Evolutionary conservation across 2,113 vertebrate species (phyloP).

Genomic region (Oncorhynchus clarkii): DNA sequence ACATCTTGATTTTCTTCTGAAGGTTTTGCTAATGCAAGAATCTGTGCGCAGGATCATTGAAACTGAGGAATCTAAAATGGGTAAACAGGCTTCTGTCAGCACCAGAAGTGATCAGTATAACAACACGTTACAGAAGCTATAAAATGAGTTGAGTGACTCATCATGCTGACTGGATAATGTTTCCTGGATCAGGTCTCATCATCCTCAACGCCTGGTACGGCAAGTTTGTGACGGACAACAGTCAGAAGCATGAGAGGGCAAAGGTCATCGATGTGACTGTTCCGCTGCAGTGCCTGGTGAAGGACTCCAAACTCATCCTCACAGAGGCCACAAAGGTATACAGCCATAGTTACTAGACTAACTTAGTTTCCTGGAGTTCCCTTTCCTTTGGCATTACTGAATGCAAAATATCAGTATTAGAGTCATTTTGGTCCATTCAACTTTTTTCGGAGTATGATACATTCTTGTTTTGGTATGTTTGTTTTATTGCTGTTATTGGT

Average conservation of each 20-base stretch:
- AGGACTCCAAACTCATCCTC: constrained; percentile 97
- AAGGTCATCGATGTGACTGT: constrained; percentile 96
- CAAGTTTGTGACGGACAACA: constrained; percentile 97
- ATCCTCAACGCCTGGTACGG: constrained; percentile 97
- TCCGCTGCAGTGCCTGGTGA: constrained; percentile 96
- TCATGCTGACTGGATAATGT: not conserved
- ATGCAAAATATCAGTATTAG: too few species aligned
- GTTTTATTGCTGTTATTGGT: too few species aligned
- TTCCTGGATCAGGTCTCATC: constrained; percentile 81
- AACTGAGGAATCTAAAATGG: constrained; percentile 92
- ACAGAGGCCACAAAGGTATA: constrained; percentile 93
- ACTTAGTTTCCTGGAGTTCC: not conserved
- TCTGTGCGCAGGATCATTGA: constrained; percentile 95
- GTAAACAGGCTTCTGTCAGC: constrained; percentile 68
- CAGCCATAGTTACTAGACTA: not conserved
- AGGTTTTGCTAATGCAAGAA: constrained; percentile 97
- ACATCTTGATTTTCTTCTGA: constrained; percentile 29
- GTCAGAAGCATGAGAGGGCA: constrained; percentile 86
- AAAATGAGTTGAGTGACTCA: not conserved
- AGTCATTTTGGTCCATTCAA: too few species aligned
- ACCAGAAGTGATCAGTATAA: not conserved
- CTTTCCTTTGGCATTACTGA: not conserved
- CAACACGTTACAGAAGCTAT: not conserved
- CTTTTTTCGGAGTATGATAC: too few species aligned
- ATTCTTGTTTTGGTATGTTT: too few species aligned